Evolutionary conservation across 1,140 invertebrate genomes (phyloP).

Genomic region (Dryas iulia): DNA sequence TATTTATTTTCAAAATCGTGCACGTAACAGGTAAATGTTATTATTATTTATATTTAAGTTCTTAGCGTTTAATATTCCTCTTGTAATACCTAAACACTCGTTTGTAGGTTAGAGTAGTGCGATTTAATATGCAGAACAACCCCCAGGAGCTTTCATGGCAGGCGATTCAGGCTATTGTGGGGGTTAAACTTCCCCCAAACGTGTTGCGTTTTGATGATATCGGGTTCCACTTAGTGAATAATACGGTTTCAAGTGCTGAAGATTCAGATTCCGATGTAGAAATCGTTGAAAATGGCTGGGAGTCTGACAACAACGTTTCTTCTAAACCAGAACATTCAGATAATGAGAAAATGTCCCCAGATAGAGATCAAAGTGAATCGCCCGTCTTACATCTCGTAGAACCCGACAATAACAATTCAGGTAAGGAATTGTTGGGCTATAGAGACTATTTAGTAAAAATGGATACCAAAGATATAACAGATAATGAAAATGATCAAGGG

Average conservation of each 20-base stretch:
- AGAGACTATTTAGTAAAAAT: conserved; percentile 68
- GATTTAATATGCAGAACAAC: conserved; percentile 81
- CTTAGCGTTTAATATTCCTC: conserved; percentile 39
- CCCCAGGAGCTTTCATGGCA: conserved; percentile 81
- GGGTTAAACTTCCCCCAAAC: conserved; percentile 78
- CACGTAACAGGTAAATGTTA: conserved; percentile 69
- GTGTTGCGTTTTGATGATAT: conserved; percentile 80
- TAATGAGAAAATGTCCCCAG: conserved; percentile 68
- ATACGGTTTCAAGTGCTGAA: conserved; percentile 66
- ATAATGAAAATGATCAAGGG: conserved; percentile 58
- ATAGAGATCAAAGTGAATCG: conserved; percentile 66
- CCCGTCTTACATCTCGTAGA: conserved; percentile 70
- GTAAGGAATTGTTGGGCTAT: conserved; percentile 64
- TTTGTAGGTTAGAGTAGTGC: conserved; percentile 81
- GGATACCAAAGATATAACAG: conserved; percentile 70
- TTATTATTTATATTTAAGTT: conserved; percentile 42
- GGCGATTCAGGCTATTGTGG: conserved; percentile 80
- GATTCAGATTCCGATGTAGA: conserved; percentile 79
- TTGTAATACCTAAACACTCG: conserved; percentile 71
- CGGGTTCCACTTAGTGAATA: conserved; percentile 75
- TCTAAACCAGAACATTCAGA: conserved; percentile 70
- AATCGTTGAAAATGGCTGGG: conserved; percentile 79
- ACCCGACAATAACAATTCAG: conserved; percentile 70
- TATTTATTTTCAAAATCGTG: conserved; percentile 66
- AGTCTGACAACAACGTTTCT: conserved; percentile 73